These are phyloP conservation scores for Stenolophus ochropezus DNA, from an alignment of 2,888 invertebrate genomes.

Conservation along the genomic window DNA sequence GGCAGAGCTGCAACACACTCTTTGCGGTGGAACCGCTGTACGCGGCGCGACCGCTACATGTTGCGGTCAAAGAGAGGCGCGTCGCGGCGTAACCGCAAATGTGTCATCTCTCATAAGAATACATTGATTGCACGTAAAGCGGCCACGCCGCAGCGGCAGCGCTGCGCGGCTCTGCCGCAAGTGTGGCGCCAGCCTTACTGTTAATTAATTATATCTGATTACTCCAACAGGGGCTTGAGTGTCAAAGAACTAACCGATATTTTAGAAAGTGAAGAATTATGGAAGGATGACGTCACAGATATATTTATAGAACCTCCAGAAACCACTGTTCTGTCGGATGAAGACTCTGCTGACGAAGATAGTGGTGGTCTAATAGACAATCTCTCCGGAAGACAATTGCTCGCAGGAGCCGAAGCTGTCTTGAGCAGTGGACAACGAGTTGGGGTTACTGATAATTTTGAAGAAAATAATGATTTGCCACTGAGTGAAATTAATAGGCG, in stretches of 20 bases:
- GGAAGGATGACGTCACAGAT: constrained; percentile 28
- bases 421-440: constrained; percentile 19
- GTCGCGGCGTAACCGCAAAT: too few species aligned
- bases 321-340: constrained; percentile 45
- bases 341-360: constrained; percentile 56
- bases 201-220: neutral
- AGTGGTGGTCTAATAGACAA: constrained; percentile 59
- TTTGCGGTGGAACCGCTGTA: too few species aligned
- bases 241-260: constrained; percentile 48
- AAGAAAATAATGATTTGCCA: constrained; percentile 15
- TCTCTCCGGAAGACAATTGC: constrained; percentile 57
- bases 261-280: constrained; percentile 59
- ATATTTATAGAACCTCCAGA: constrained; percentile 55
- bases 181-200: too few species aligned
- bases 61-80: too few species aligned
- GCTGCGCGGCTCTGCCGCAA: too few species aligned
- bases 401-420: constrained; percentile 55
- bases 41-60: too few species aligned
- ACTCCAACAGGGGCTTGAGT: constrained; percentile 1
- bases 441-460: neutral
- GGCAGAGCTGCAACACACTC: too few species aligned
- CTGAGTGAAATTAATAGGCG: constrained; percentile 7
- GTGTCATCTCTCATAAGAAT: too few species aligned
- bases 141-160: too few species aligned
- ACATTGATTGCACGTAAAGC: too few species aligned